These are phyloP conservation scores for Chymomyza caudatula DNA, from an alignment of 2,888 invertebrate genomes.

Conservation along the genomic window DNA sequence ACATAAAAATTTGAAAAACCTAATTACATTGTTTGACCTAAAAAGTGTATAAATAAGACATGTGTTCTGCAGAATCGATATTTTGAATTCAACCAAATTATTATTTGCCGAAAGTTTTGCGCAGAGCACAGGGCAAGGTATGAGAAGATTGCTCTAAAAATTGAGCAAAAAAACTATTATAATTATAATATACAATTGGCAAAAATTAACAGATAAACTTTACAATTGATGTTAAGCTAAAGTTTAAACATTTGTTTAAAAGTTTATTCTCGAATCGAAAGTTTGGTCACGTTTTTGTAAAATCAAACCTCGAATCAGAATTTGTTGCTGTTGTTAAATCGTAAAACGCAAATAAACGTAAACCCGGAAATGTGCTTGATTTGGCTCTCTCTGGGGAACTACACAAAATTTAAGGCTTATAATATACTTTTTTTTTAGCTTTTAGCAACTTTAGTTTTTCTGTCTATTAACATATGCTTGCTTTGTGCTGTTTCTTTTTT, in stretches of 20 bases:
- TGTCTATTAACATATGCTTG: not conserved
- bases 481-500: not conserved
- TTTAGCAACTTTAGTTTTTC: constrained; percentile 1
- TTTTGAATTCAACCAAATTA: too few relatives aligned
- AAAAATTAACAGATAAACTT: not conserved
- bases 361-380: not conserved
- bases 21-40: not conserved
- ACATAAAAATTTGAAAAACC: not conserved
- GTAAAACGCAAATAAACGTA: constrained; percentile 14
- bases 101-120: too few relatives aligned
- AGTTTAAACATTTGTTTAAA: not conserved
- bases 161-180: not conserved
- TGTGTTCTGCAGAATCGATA: not conserved
- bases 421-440: constrained; percentile 9
- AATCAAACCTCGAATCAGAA: constrained; percentile 1
- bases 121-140: not conserved
- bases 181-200: not conserved
- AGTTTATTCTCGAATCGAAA: too few relatives aligned
- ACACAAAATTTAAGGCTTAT: constrained; percentile 32
- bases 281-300: too few relatives aligned
- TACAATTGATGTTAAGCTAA: not conserved
- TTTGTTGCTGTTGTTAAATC: not conserved
- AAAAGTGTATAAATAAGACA: not conserved
- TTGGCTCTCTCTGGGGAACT: not conserved
- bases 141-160: not conserved